Percentiles rank a stretch among this genome's conserved stretches.
These are phyloP conservation scores for Talpa occidentalis DNA, from an alignment of 2,113 vertebrate genomes.

Conservation along the genomic window DNA sequence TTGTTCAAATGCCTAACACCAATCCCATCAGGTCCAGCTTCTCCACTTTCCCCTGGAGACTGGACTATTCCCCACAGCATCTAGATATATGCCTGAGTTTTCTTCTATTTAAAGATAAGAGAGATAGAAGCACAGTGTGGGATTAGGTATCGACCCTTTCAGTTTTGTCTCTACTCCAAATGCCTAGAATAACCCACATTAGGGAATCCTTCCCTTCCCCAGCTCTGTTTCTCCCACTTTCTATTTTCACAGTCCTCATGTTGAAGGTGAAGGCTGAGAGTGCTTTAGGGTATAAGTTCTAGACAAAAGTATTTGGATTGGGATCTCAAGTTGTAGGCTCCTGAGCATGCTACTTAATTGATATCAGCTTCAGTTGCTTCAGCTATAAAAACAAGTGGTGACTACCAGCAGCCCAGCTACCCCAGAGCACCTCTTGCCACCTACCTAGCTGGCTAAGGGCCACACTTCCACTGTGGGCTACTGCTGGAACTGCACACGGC, in stretches of 20 bases:
- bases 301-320: not conserved
- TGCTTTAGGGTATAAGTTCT: not conserved
- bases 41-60: not conserved
- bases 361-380: not conserved
- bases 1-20: not conserved
- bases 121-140: not conserved
- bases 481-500: too few species aligned
- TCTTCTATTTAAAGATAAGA: not conserved
- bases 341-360: not conserved
- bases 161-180: not conserved
- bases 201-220: not conserved
- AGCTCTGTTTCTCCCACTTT: not conserved
- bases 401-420: not conserved
- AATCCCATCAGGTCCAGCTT: not conserved
- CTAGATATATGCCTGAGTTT: not conserved
- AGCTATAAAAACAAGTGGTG: not conserved
- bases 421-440: too few species aligned
- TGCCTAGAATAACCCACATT: not conserved
- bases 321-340: not conserved
- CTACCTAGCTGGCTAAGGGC: too few species aligned
- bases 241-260: not conserved
- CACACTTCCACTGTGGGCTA: too few species aligned
- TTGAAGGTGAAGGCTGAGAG: not conserved
- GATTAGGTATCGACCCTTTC: not conserved
- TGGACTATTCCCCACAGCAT: not conserved